Evolutionary conservation across 1,140 invertebrate species (phyloP), one percentile per base, ranked within the genome.

Genomic region (Drosophila lacertosa): DNA sequence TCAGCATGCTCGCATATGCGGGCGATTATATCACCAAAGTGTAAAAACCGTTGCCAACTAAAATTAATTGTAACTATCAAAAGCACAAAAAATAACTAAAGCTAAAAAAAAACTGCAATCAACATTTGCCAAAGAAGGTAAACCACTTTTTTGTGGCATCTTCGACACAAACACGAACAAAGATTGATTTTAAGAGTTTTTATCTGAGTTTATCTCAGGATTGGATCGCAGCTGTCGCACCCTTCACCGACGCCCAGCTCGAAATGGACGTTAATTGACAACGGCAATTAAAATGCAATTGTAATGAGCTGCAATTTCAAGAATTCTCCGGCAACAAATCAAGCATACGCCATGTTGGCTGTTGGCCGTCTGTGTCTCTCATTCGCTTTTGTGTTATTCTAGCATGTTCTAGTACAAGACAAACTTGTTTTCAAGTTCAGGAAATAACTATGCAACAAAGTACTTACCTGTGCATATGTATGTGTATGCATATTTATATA

Each of bases 361-460:
- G 47, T 40, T 60, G 18, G n/a, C n/a, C n/a, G n/a, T n/a, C 39
- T 29, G 50, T 42, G 16, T 59, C 15, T 58, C 51, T 67, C 26
- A 47, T 40, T 37, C 16, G 48, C n/a, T 69, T 51, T 39, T 62
- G 32, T 26, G n/a, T 42, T 51, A 39, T 66, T 47, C 63, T 59
- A 29, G 4, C 62, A 48, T 73, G 51, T 68, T 73, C 70, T 67
- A 67, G 68, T 66, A 47, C 55, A 40, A 47, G 55, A 33, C 42
- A 65, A 86, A 88, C 82, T 62, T 51, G 82, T 86, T 86, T 71
- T 88, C 82, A 86, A 86, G 82, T 86, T 86, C 82, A 86, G 82
- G 82, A 86, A 86, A 88, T 88, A 77, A 37, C 77, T 88, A 65
- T 68, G 65, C 70, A 70, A 54, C 73, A 16, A n/a, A 22, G 29